phyloP scores from a whole-genome alignment of 2,888 invertebrate genomes.

The Spicauda simplicius region DNA sequence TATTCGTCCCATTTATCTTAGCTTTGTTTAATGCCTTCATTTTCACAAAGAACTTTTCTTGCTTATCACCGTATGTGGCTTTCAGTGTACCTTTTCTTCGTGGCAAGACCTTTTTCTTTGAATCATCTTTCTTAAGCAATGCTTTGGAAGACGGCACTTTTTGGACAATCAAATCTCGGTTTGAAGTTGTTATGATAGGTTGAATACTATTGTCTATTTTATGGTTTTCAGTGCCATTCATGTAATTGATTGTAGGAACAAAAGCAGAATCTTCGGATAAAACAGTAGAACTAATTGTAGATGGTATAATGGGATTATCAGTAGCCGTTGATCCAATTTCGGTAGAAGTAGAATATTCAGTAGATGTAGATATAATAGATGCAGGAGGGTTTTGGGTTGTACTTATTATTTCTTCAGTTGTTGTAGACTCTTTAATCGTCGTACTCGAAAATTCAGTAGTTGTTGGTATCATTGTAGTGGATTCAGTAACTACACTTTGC shows the following conservation, averaged over 20 bases:
- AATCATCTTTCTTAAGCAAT: constrained; percentile 61
- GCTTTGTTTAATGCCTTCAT: constrained; percentile 38
- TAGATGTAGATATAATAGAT: constrained; percentile 25
- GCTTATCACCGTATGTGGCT: constrained; percentile 80
- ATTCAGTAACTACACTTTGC: constrained; percentile 31
- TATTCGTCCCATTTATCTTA: constrained; percentile 6
- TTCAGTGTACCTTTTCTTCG: constrained; percentile 79
- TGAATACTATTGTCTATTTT: constrained; percentile 65
- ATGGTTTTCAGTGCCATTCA: constrained; percentile 43
- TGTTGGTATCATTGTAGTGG: constrained; percentile 37
- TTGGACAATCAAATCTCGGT: constrained; percentile 67
- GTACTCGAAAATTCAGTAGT: constrained; percentile 34
- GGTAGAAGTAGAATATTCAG: constrained; percentile 34
- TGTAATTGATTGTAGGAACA: constrained; percentile 61
- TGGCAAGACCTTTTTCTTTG: constrained; percentile 68
- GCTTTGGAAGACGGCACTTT: constrained; percentile 57
- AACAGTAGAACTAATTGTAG: constrained; percentile 35
- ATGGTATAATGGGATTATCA: constrained; percentile 30
- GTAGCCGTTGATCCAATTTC: constrained; percentile 30
- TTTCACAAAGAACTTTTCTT: constrained; percentile 67
- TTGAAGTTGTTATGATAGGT: constrained; percentile 55
- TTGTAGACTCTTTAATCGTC: constrained; percentile 36
- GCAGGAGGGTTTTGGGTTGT: constrained; percentile 8
- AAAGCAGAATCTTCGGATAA: constrained; percentile 56
- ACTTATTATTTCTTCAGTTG: constrained; percentile 25